Conservation (phyloP, 2,113 vertebrate genomes). For the Salvelinus alpinus region DNA sequence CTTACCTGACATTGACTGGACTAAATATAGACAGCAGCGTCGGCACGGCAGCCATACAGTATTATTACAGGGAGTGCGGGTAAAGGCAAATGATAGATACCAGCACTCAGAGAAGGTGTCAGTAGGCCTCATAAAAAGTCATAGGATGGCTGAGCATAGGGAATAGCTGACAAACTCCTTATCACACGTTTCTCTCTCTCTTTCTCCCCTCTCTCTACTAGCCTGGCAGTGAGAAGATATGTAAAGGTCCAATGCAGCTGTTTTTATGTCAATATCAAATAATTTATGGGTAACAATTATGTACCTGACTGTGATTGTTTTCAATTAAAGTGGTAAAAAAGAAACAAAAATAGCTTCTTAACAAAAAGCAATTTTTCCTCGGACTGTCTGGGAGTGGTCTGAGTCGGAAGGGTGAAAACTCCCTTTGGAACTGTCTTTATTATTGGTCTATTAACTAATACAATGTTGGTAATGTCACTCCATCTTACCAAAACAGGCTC, state of each 20-base stretch:
- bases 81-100: slow-evolving; percentile 63
- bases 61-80: slow-evolving; percentile 51
- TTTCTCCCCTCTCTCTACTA: slow-evolving; percentile 46
- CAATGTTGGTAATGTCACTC: too few relatives aligned
- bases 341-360: too few relatives aligned
- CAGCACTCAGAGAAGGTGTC: slow-evolving; percentile 54
- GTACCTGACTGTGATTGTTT: too few relatives aligned
- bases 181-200: slow-evolving; percentile 48
- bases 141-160: slow-evolving; percentile 57
- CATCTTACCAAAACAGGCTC: too few relatives aligned
- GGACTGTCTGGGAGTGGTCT: too few relatives aligned
- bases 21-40: slow-evolving; percentile 61
- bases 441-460: too few relatives aligned
- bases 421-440: too few relatives aligned
- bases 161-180: slow-evolving; percentile 67
- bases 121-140: slow-evolving; percentile 61
- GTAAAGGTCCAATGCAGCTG: slow-evolving; percentile 23
- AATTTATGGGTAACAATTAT: too few relatives aligned
- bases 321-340: too few relatives aligned
- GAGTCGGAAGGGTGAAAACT: too few relatives aligned
- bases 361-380: too few relatives aligned
- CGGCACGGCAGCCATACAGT: slow-evolving; percentile 24
- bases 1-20: slow-evolving; percentile 60
- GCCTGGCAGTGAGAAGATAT: slow-evolving; percentile 27
- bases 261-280: too few relatives aligned